Base-by-base conservation (phyloP, 2,113 vertebrate species). In the Xiphias gladius region DNA sequence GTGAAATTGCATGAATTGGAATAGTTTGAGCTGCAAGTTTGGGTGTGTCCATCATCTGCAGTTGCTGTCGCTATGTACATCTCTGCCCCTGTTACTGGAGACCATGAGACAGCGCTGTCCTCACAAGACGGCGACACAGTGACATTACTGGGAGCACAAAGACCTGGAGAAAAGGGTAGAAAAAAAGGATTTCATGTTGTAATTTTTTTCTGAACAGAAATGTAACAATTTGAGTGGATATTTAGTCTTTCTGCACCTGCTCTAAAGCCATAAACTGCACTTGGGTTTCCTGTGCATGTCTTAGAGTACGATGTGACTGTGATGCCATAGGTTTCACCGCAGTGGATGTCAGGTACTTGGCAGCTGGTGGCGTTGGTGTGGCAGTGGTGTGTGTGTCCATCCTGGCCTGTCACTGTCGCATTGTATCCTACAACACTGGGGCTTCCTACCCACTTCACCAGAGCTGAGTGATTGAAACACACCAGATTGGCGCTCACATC, bases 321-420 rank as follows among this genome's bases (percentile, higher is more conserved):
- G 76, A 94, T 63, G 70, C 12, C 16, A 24, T 94, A 94, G 46
- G 63, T 91, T 86, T 92, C 83, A 11, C 90, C 91, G n/a, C 94
- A 95, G 67, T 87, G 88, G 74, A 95, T 61, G 73, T 26, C 41
- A 35, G 64, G 22, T 22, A 94, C 7, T 20, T 69, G 16, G 54
- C 88, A 90, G 62, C 63, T 88, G 79, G 89, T 90, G 1, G 83
- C 41, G 68, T 13, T 75, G 73, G 79, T 91, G 26, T 85, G 76
- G 65, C 83, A 91, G 59, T 61, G 26, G 54, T 75, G 84, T 7
- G 48, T 64, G 70, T 90, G 43, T 80, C 83, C 92, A 17, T 66
- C 63, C 57, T 6, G 55, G 39, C 59, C 87, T 1, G 52, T 80
- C 16, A 69, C 28, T 0, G 84, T 90, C 61, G 93, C 92, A 10